Percentiles rank a stretch among this genome's conserved stretches.
Evolutionary conservation across 37 sponge, comb jelly and placozoan genomes (phyloP).

Genomic region (Chondrilla cf. caribensis): DNA sequence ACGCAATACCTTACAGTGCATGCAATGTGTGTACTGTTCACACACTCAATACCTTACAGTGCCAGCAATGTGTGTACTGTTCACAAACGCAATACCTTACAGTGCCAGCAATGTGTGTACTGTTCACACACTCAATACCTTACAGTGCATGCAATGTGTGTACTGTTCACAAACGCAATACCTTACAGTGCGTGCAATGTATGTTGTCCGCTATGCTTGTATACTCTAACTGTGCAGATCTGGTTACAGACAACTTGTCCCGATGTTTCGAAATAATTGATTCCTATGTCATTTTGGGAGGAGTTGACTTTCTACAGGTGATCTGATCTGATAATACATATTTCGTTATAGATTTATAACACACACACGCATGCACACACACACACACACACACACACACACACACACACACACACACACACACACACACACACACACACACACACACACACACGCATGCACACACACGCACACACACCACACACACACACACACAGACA

Average conservation of each 20-base stretch:
- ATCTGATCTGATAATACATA: not conserved
- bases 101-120: too few relatives aligned
- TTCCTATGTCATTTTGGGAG: constrained; percentile 53
- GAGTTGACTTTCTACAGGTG: not conserved
- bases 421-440: constrained; percentile 32
- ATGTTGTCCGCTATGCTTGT: not conserved
- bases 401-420: constrained; percentile 29
- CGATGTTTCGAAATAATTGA: constrained; percentile 62
- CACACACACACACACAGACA: constrained; percentile 13
- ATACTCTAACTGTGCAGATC: not conserved
- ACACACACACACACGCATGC: constrained; percentile 26
- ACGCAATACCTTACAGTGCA: too few relatives aligned
- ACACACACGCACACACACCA: not conserved
- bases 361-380: not conserved
- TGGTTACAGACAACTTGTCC: constrained; percentile 36
- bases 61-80: too few relatives aligned
- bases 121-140: too few relatives aligned
- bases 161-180: too few relatives aligned
- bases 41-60: too few relatives aligned
- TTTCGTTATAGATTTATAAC: too few relatives aligned
- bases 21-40: too few relatives aligned
- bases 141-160: too few relatives aligned
- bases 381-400: constrained; percentile 29
- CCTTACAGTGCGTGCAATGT: too few relatives aligned
- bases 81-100: too few relatives aligned